phyloP scores from a whole-genome alignment of 2,113 vertebrate species.

The Cranoglanis bouderius region DNA sequence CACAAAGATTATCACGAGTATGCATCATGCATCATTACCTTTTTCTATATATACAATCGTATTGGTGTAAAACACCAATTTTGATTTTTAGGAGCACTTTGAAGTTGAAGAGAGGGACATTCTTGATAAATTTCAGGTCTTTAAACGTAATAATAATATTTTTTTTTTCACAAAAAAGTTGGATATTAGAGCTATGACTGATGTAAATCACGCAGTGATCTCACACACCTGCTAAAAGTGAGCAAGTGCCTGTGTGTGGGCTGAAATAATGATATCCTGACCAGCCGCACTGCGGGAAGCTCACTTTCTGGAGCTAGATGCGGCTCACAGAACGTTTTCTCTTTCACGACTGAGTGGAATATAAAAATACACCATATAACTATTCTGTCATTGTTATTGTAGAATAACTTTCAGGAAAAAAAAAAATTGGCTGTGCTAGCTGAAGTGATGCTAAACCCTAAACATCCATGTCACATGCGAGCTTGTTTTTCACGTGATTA shows the following conservation, averaged over 20 bases:
- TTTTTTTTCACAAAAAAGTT: not conserved
- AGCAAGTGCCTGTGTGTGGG: not conserved
- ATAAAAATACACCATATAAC: not conserved
- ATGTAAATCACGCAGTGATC: not conserved
- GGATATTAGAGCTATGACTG: not conserved
- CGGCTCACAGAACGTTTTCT: not conserved
- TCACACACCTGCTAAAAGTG: not conserved
- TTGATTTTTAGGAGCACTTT: not conserved
- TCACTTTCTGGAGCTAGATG: not conserved
- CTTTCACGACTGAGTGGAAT: not conserved
- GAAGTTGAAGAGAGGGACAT: not conserved
- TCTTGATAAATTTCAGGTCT: not conserved
- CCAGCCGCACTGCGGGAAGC: not conserved
- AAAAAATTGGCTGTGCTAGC: not conserved
- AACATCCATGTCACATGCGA: not conserved
- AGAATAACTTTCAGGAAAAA: not conserved
- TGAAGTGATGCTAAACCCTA: not conserved
- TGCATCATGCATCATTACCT: not conserved
- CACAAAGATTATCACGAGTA: not conserved
- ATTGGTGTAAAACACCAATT: not conserved
- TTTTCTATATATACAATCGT: no score
- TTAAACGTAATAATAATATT: no score
- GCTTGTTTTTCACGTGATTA: not conserved
- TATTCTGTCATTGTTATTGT: not conserved
- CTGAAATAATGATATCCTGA: constrained; percentile 7